phyloP scores from a whole-genome alignment of 2,888 invertebrate genomes.

The Elysia crispata region DNA sequence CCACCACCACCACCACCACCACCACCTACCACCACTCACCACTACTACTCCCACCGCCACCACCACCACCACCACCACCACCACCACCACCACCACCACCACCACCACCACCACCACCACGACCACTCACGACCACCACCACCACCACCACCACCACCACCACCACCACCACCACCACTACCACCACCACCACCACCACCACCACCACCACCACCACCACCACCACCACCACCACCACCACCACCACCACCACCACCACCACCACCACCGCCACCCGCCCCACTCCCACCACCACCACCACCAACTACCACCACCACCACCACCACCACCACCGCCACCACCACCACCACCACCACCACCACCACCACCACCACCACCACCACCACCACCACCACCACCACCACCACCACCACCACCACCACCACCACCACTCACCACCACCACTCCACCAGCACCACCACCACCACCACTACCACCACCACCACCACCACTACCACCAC shows the following conservation, averaged over 20 bases:
- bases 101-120: conserved; percentile 17
- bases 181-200: conserved; percentile 21
- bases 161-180: conserved; percentile 5
- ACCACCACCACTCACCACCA: neutral
- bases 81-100: neutral
- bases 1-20: conserved; percentile 12
- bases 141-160: neutral
- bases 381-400: neutral
- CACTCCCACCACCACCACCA: neutral
- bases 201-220: conserved; percentile 1
- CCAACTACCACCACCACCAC: no score
- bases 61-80: conserved; percentile 13
- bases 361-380: neutral
- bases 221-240: conserved; percentile 24
- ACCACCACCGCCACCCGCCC: neutral
- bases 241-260: neutral
- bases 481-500: conserved; percentile 11
- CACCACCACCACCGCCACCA: neutral
- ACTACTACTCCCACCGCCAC: no score
- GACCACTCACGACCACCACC: conserved; percentile 3
- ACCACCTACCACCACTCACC: no score
- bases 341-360: neutral
- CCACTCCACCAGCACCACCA: neutral
- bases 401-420: conserved; percentile 25
- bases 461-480: conserved; percentile 20